Base-by-base conservation (phyloP, 2,888 invertebrate genomes). In the Drosophila pseudotakahashii region DNA sequence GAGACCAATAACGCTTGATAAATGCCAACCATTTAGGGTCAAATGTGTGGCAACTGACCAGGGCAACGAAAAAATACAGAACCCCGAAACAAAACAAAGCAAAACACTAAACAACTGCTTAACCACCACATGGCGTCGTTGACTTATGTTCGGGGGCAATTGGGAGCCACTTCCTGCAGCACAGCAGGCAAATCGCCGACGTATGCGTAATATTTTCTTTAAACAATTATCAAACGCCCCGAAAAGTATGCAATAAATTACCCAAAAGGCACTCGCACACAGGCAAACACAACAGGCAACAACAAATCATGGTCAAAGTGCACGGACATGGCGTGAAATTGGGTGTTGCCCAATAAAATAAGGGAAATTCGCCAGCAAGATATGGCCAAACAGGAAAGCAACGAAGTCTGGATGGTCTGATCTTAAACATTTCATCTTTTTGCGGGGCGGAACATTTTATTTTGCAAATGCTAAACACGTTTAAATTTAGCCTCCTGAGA, bases 1-100 rank as follows among this genome's bases (percentile, higher is more conserved):
- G 89, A 87, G 89, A 89, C 83, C 89, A 90, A 89, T 89, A 89
- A 89, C 83, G 81, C 78, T 90, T 89, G 89, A 89, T 89, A 89
- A 89, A 89, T 89, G 89, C 77, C 75, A 80, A 83, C 77, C 88
- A 81, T 90, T 90, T 89, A 90, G 88, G 88, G 84, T 79, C 83
- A 86, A 88, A 88, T 88, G 81, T 86, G 83, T 80, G 77, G 73
- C 77, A 61, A 59, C 44, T 67, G 68, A 59, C 58, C 58, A 32
- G 53, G 52, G 16, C 58, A 16, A 52, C 7, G 6, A 30, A 16
- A 51, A 60, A 78, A 66, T 11, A 32, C 5, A 30, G 11, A 32
- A 14, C n/a, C 59, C 73, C 45, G 59, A 32, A 51, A 51, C 37
- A 51, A 51, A 52, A 37, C 37, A 11, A 30, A 41, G 48, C 37